Evolutionary conservation across 1,140 invertebrate genomes (phyloP).

Genomic region (Drosophila neocordata): DNA sequence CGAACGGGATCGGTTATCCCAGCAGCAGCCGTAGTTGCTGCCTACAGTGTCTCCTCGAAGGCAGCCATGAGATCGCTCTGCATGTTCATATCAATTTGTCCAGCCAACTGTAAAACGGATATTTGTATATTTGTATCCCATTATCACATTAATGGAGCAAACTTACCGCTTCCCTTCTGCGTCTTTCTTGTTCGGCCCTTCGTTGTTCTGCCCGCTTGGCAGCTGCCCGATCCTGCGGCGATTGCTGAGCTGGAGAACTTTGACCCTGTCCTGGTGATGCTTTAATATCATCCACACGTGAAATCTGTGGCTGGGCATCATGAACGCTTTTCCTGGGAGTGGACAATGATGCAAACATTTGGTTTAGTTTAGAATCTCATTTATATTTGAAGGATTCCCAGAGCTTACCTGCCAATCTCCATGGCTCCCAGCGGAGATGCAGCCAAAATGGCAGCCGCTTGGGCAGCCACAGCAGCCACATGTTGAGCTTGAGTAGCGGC

Average conservation of each 20-base stretch:
- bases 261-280: conserved; percentile 82
- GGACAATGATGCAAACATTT: too few relatives aligned
- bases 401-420: conserved; percentile 74
- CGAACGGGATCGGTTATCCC: not conserved
- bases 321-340: conserved; percentile 84
- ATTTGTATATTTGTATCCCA: not conserved
- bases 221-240: conserved; percentile 87
- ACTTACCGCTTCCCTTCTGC: conserved; percentile 95
- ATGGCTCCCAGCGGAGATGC: conserved; percentile 72
- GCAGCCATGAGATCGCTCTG: conserved; percentile 99
- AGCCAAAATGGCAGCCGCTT: conserved; percentile 55
- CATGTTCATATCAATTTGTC: conserved; percentile 98
- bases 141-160: not conserved
- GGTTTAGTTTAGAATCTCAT: too few relatives aligned
- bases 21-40: conserved; percentile 37
- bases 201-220: conserved; percentile 91
- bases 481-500: conserved; percentile 44
- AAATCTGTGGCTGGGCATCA: conserved; percentile 74
- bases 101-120: conserved; percentile 90
- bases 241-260: conserved; percentile 85
- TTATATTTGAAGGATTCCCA: too few relatives aligned
- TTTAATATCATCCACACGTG: conserved; percentile 85
- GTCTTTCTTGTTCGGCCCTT: conserved; percentile 93
- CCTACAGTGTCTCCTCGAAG: conserved; percentile 96
- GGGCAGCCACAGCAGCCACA: conserved; percentile 60